phyloP scores from a whole-genome alignment of 1,140 invertebrate species.

The Chymomyza costata region DNA sequence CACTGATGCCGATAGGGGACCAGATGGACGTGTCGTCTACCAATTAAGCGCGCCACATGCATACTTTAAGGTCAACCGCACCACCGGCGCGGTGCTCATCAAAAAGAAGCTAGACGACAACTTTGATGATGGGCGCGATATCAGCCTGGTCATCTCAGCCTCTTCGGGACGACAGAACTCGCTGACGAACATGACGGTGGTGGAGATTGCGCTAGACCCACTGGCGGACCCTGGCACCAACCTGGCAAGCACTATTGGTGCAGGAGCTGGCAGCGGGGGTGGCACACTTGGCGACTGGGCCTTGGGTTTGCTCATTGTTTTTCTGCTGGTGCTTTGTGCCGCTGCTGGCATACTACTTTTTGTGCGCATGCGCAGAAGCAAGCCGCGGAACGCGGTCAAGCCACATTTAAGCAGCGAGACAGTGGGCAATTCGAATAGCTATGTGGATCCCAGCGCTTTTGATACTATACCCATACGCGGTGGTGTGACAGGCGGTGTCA shows the following conservation, averaged over 20 bases:
- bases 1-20: conserved; percentile 91
- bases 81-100: conserved; percentile 89
- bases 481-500: conserved; percentile 64
- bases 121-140: conserved; percentile 79
- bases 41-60: conserved; percentile 87
- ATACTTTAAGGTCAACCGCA: conserved; percentile 93
- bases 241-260: conserved; percentile 73
- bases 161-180: conserved; percentile 92
- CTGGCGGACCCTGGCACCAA: conserved; percentile 79
- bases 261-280: conserved; percentile 68
- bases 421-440: conserved; percentile 84
- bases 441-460: conserved; percentile 89
- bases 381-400: conserved; percentile 87
- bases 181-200: conserved; percentile 88
- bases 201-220: conserved; percentile 88
- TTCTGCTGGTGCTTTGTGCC: conserved; percentile 87
- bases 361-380: conserved; percentile 87
- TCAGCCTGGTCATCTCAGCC: conserved; percentile 88
- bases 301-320: conserved; percentile 87
- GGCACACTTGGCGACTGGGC: conserved; percentile 89
- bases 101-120: conserved; percentile 84
- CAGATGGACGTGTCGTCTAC: conserved; percentile 93
- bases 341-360: conserved; percentile 89
- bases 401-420: conserved; percentile 84
- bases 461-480: conserved; percentile 89